Evolutionary conservation across 1,140 invertebrate species (phyloP).

Genomic region (Solenopsis invicta): DNA sequence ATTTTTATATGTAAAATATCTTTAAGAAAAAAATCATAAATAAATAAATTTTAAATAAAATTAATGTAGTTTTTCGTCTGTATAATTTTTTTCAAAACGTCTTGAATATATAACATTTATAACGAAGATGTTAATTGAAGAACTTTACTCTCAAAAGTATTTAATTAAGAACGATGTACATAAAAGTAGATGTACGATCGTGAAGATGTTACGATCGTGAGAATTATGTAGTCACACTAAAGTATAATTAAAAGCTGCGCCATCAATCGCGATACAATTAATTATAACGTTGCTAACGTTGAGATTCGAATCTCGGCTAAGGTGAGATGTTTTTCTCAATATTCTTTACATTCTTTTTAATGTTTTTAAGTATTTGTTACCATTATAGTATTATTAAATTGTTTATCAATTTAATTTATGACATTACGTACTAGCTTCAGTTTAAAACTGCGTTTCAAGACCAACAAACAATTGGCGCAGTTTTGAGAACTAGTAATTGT

Average conservation of each 20-base stretch:
- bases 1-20: not conserved
- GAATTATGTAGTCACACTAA: not conserved
- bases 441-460: no score
- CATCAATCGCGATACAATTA: slow-evolving; percentile 23
- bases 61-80: not conserved
- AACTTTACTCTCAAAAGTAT: not conserved
- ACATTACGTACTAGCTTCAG: no score
- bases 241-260: not conserved
- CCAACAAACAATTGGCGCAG: no score
- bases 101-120: slow-evolving; percentile 7
- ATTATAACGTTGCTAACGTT: slow-evolving; percentile 57
- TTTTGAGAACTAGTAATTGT: no score
- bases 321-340: no score
- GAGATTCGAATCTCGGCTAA: slow-evolving; percentile 8
- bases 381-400: no score
- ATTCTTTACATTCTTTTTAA: no score
- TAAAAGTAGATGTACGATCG: no score
- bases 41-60: not conserved
- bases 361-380: no score
- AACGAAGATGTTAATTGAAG: not conserved
- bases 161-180: not conserved
- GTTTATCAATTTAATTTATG: no score
- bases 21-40: not conserved
- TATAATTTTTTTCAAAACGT: not conserved
- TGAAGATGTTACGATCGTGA: not conserved